phyloP scores from a whole-genome alignment of 2,113 vertebrate species.

The Chamaetylas fuelleborni region DNA sequence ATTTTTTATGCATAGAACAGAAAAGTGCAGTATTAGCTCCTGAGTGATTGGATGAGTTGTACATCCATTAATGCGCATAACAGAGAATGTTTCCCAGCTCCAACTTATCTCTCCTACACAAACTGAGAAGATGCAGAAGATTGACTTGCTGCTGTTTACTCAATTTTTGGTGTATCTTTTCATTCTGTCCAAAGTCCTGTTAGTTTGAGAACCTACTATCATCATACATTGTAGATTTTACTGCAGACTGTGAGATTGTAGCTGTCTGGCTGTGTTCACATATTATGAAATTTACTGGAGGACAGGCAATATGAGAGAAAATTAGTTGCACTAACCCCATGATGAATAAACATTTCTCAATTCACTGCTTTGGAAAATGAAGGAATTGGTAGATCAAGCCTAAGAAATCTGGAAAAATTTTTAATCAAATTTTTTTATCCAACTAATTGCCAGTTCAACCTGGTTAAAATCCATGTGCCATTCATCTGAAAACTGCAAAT shows the following conservation, averaged over 20 bases:
- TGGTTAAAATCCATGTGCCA: not conserved
- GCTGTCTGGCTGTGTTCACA: not conserved
- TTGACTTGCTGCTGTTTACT: slow-evolving; percentile 13
- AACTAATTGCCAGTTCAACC: not conserved
- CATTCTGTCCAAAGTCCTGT: not conserved
- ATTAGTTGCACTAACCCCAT: not conserved
- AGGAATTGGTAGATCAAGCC: not conserved
- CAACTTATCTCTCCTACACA: not conserved
- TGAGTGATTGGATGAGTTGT: slow-evolving; percentile 38
- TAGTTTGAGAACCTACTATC: not conserved
- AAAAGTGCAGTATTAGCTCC: slow-evolving; percentile 57
- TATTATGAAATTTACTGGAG: not conserved
- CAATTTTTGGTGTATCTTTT: not conserved
- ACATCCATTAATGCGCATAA: slow-evolving; percentile 32
- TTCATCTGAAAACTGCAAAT: not conserved
- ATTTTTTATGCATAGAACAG: slow-evolving; percentile 58
- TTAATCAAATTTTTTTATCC: not conserved
- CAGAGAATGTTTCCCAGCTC: slow-evolving; percentile 28
- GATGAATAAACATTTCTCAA: not conserved
- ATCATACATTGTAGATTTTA: not conserved
- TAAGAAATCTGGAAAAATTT: not conserved
- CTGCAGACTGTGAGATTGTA: not conserved
- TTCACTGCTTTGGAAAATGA: not conserved
- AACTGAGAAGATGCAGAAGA: slow-evolving; percentile 5
- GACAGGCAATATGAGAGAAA: not conserved